These are phyloP conservation scores for Cheumatopsyche charites DNA, from an alignment of 1,140 invertebrate species.

Conservation along the genomic window DNA sequence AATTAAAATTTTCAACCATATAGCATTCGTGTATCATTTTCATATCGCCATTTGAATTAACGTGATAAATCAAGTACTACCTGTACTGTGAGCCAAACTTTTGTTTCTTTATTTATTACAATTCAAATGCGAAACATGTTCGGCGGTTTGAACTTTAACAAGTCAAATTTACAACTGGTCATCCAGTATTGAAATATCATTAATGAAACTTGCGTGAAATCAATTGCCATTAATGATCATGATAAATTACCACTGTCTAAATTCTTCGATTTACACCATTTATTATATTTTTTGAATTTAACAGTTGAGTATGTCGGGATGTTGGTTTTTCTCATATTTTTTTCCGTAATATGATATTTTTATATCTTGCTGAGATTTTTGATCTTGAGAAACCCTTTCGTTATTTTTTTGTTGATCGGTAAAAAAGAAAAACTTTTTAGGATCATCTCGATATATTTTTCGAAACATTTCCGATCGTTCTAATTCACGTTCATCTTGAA, in stretches of 20 bases:
- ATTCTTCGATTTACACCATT: not conserved
- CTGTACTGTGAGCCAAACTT: too few species aligned
- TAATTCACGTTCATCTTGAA: not conserved
- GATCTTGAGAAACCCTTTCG: not conserved
- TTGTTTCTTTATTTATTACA: too few species aligned
- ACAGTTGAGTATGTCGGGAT: too few species aligned
- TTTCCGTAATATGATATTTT: not conserved
- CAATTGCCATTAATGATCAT: not conserved
- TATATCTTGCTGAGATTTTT: not conserved
- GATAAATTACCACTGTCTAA: not conserved
- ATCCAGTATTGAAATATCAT: not conserved
- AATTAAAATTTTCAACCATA: too few species aligned
- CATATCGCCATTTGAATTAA: too few species aligned
- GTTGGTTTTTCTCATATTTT: not conserved
- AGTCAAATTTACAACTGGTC: not conserved
- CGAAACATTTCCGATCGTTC: too few species aligned
- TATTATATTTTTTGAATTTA: too few species aligned
- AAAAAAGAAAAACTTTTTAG: not conserved
- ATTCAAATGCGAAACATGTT: not conserved
- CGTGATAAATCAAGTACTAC: too few species aligned
- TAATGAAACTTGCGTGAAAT: conserved; percentile 3
- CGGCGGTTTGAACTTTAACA: not conserved
- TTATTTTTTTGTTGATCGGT: not conserved
- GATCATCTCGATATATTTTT: not conserved
- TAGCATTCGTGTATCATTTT: too few species aligned